A percentile compares a stretch with the other conserved stretches of the same genome.
Conservation (phyloP, 2,888 invertebrate genomes). For the Mesorhabditis sp. region DNA sequence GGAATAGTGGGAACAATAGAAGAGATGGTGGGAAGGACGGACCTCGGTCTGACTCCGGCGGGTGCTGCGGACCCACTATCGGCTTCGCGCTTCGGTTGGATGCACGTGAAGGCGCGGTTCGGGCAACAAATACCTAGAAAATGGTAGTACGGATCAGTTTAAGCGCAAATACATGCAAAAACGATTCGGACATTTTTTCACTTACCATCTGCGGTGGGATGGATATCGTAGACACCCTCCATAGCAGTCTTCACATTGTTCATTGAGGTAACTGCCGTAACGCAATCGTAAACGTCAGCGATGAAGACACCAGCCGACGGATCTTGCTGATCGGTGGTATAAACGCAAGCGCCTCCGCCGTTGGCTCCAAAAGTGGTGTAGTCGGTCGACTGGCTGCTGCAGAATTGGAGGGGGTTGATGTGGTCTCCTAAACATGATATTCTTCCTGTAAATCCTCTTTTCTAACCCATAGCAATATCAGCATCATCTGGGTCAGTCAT, state of each 20-base stretch:
- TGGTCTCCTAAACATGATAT: slow-evolving; percentile 37
- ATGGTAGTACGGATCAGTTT: neutral
- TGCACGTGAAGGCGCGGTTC: slow-evolving; percentile 55
- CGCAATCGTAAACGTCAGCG: slow-evolving; percentile 54
- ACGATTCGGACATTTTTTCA: neutral
- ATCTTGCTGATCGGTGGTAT: slow-evolving; percentile 26
- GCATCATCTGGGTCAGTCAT: slow-evolving; percentile 57
- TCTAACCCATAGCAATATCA: slow-evolving; percentile 46
- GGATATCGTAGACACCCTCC: slow-evolving; percentile 56
- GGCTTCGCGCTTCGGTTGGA: slow-evolving; percentile 56
- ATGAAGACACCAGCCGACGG: slow-evolving; percentile 52
- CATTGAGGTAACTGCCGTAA: slow-evolving; percentile 48
- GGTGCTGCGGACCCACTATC: slow-evolving; percentile 54
- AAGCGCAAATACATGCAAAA: no score
- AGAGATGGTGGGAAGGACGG: no score
- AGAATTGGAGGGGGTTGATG: slow-evolving; percentile 56
- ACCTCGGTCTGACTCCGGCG: slow-evolving; percentile 48
- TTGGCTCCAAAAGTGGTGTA: slow-evolving; percentile 54
- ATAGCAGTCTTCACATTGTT: slow-evolving; percentile 55
- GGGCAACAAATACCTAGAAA: slow-evolving; percentile 50
- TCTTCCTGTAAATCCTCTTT: neutral
- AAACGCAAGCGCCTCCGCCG: slow-evolving; percentile 46
- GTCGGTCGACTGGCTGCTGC: slow-evolving; percentile 47
- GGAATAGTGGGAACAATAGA: no score
- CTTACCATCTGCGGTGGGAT: slow-evolving; percentile 47